Base-by-base conservation (phyloP, 2,113 vertebrate species). In the Elgaria multicarinata region DNA sequence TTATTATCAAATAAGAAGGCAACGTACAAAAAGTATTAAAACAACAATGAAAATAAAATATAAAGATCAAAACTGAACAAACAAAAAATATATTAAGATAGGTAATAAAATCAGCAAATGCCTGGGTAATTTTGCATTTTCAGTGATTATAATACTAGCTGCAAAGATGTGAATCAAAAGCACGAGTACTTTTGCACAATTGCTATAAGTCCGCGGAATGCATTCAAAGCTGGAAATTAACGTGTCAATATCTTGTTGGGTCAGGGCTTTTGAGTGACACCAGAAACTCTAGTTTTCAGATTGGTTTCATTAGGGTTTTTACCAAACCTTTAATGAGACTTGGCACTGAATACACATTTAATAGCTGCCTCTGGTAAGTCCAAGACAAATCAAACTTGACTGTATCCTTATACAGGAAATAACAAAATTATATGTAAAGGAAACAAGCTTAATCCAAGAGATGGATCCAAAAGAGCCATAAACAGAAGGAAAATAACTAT, bases 171-270 rank as follows among this genome's bases (percentile, higher is more conserved):
- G 91, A 92, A 94, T 91, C 85, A 87, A 42, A 90, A 92, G 67
- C 8, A 75, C 92, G 92, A 94, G 44, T 94, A 91, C 94, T 87
- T 22, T 62, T 87, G 94, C 92, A 91, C 86, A 95, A 91, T 36
- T 83, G 69, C 83, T 77, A 9, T 44, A 90, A 46, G 85, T 90
- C 92, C 0, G n/a, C 89, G 91, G 84, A 93, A 88, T 88, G 46
- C 90, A n/a, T 94, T 94, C 85, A 95, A 94, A 95, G 93, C 44
- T 92, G 91, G 79, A 93, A 93, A 94, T 93, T 14, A 90, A 74
- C 90, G 81, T 31, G 66, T 82, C 93, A 91, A 92, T 87, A 46
- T 64, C 81, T 92, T 46, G 55, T 92, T 90, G 92, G 91, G 39
- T 95, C 85, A 75, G 16, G 85, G 46, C 28, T 96, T 58, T 93